These are phyloP conservation scores for Sorex maritimensis DNA, from an alignment of 2,797 vertebrate species.

Conservation along the genomic window DNA sequence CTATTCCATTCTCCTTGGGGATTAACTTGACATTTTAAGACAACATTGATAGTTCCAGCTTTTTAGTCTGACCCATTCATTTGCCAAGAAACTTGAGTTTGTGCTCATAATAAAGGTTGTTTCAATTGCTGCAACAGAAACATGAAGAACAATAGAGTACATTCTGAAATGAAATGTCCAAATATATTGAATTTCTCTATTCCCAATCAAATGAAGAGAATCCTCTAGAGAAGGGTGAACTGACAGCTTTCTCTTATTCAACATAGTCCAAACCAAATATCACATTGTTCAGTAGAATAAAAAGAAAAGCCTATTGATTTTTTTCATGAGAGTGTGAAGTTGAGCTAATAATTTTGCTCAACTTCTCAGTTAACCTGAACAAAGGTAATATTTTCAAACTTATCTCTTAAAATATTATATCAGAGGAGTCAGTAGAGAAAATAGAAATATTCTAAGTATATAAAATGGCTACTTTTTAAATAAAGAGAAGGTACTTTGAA, in stretches of 20 bases:
- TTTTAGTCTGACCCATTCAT: slow-evolving; percentile 48
- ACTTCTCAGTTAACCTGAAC: slow-evolving; percentile 52
- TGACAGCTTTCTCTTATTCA: slow-evolving; percentile 45
- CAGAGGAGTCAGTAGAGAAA: slow-evolving; percentile 41
- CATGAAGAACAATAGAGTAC: slow-evolving; percentile 17
- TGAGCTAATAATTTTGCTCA: slow-evolving; percentile 69
- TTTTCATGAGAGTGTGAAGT: slow-evolving; percentile 31
- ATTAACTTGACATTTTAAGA: slow-evolving; percentile 70
- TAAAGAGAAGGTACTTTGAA: slow-evolving; percentile 20
- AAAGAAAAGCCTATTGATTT: slow-evolving; percentile 50
- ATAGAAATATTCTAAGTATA: neutral
- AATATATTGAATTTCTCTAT: slow-evolving; percentile 78
- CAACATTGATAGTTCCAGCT: slow-evolving; percentile 35
- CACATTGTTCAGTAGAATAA: slow-evolving; percentile 13
- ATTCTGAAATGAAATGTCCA: slow-evolving; percentile 53
- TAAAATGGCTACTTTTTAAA: slow-evolving; percentile 44
- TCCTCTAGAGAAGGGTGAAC: slow-evolving; percentile 66
- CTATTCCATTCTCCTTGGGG: neutral
- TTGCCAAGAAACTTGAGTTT: neutral
- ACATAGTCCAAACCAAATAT: slow-evolving; percentile 28
- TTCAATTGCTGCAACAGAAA: slow-evolving; percentile 40
- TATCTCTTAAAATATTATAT: slow-evolving; percentile 54
- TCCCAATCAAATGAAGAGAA: slow-evolving; percentile 55
- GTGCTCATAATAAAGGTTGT: slow-evolving; percentile 55
- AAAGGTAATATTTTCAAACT: slow-evolving; percentile 22